A percentile compares a stretch with the other conserved stretches of the same genome.
Conservation (phyloP, 1,140 invertebrate genomes). For the Drosophila orena region DNA sequence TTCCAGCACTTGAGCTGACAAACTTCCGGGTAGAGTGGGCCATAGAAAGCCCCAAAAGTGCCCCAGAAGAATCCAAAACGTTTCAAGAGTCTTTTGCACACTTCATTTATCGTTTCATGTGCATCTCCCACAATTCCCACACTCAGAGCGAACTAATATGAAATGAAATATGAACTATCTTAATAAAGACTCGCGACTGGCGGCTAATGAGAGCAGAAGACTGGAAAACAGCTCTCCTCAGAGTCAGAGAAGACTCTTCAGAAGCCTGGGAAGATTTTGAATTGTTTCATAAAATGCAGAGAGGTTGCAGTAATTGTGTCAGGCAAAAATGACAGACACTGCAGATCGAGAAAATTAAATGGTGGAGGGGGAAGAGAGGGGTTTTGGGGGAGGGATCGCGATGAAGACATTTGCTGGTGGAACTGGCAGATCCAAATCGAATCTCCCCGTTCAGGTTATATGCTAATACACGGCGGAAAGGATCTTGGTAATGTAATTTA, state of each 20-base stretch:
- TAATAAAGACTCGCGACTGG: conserved; percentile 56
- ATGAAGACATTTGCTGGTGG: conserved; percentile 54
- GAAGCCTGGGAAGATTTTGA: conserved; percentile 81
- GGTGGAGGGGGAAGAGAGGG: neutral
- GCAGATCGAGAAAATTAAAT: conserved; percentile 22
- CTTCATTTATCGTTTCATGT: conserved; percentile 28
- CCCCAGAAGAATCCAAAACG: conserved; percentile 18
- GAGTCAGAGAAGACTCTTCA: conserved; percentile 30
- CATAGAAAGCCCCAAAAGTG: conserved; percentile 33
- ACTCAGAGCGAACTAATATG: conserved; percentile 71
- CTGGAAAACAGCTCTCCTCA: conserved; percentile 3
- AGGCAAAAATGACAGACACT: conserved; percentile 61
- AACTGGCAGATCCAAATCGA: conserved; percentile 37
- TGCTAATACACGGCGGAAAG: conserved; percentile 73
- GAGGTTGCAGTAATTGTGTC: conserved; percentile 79
- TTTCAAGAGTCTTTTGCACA: conserved; percentile 20
- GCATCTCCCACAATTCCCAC: conserved; percentile 53
- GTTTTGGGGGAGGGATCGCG: conserved; percentile 22
- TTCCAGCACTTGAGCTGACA: conserved; percentile 3
- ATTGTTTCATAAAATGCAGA: conserved; percentile 82
- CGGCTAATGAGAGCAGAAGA: conserved; percentile 65
- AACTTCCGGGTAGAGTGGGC: conserved; percentile 26
- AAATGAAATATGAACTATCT: conserved; percentile 71
- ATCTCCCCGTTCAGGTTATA: conserved; percentile 65
- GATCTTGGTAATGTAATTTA: conserved; percentile 79